Evolutionary conservation across 2,888 invertebrate species (phyloP).

Genomic region (Acronicta psi): DNA sequence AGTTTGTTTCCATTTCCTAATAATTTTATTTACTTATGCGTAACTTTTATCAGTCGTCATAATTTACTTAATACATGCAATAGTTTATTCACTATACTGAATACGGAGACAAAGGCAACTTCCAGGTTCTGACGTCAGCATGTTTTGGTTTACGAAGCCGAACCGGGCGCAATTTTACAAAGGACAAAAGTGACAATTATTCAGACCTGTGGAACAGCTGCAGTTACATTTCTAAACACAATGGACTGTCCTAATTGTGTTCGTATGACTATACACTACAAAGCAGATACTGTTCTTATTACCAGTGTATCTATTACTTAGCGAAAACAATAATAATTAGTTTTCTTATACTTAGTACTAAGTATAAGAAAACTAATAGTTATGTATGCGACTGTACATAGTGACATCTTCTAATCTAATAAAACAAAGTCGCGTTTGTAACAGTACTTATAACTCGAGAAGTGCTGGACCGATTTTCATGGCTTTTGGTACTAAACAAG

Average conservation of each 20-base stretch:
- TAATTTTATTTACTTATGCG: neutral
- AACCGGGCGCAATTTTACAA: conserved; percentile 1
- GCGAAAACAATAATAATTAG: too few relatives aligned
- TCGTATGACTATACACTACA: neutral
- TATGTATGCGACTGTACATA: too few relatives aligned
- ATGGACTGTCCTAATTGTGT: neutral
- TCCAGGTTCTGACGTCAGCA: conserved; percentile 13
- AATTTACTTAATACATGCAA: neutral
- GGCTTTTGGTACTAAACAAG: too few relatives aligned
- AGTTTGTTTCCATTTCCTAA: too few relatives aligned
- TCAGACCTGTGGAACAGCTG: conserved; percentile 8
- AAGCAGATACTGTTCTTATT: neutral
- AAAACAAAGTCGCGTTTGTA: too few relatives aligned
- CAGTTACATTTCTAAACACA: conserved; percentile 3
- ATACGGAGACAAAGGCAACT: conserved; percentile 18
- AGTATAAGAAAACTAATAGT: too few relatives aligned
- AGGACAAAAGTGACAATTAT: conserved; percentile 1
- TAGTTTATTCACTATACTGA: neutral
- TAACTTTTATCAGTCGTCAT: neutral
- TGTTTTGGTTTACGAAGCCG: conserved; percentile 21
- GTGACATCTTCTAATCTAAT: too few relatives aligned
- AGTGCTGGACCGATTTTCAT: too few relatives aligned
- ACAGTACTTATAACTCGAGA: too few relatives aligned
- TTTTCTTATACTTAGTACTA: too few relatives aligned
- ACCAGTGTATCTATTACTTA: too few relatives aligned